Base-by-base conservation (phyloP, 2,113 vertebrate species). In the Spheniscus mendiculus region DNA sequence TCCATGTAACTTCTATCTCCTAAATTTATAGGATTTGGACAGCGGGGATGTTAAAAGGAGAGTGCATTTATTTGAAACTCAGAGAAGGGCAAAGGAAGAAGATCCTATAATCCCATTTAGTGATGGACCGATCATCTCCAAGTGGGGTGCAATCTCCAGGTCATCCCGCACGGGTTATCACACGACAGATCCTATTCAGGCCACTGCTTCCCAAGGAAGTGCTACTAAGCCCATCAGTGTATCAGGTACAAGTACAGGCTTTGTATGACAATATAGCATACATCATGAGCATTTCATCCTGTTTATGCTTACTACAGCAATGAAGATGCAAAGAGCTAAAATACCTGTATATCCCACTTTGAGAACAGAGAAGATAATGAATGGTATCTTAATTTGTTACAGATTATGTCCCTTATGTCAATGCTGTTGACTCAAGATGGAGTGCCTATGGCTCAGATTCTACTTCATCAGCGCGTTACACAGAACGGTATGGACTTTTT, bases 71-170 rank as follows among this genome's bases (percentile, higher is more conserved):
- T 98, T 99, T 93, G 99, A 99, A 96, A 98, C 99, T 42, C 99
- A 99, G 96, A 98, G 99, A 66, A 98, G 99, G 58, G 96, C 98
- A 36, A 99, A 99, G 97, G 99, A 99, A 42, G 99, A 99, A 96
- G 99, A 99, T 89, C 99, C 99, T 36, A 99, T 99, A 97, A 99
- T 99, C 98, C 99, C 99, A 4, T 99, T 99, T 73, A 98, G 99
- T 3, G 99, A 99, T 69, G 99, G 99, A 65, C 99, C 99, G 26
- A 99, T 99, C 96, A 99, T 99, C 97, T 99, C 99, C 88, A 99
- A 99, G 97, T 99, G 99, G 99, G 99, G 99, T 26, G 99, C 99
- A 36, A 99, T 99, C 97, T 99, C 99, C 80, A 98, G 99, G 84
- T 99, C 99, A 29, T 99, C 99, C 58, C 99, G 99, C 90, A 99